Evolutionary conservation across 1,140 invertebrate genomes (phyloP).

Genomic region (Pseudomyrmex pallidus): DNA sequence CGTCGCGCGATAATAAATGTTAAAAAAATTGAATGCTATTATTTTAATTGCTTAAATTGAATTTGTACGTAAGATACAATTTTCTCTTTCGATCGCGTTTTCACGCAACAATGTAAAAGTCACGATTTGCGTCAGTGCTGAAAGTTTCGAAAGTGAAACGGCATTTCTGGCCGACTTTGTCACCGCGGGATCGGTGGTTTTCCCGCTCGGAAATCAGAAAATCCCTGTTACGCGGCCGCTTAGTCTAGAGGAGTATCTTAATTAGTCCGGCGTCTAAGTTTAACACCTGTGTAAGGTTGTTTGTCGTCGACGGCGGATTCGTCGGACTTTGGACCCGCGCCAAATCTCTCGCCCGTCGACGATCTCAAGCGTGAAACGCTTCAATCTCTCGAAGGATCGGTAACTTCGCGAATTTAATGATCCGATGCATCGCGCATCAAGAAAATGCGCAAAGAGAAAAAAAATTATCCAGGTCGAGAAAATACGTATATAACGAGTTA

Average conservation of each 20-base stretch:
- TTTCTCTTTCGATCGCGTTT: too few relatives aligned
- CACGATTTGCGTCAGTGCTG: background rate
- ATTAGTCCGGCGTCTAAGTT: slow-evolving; percentile 76
- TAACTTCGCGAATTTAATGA: slow-evolving; percentile 22
- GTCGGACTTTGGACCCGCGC: slow-evolving; percentile 63
- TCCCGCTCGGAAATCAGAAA: slow-evolving; percentile 55
- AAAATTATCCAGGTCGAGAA: too few relatives aligned
- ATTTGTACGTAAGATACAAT: too few relatives aligned
- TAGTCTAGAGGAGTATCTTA: slow-evolving; percentile 64
- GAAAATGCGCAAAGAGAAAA: too few relatives aligned
- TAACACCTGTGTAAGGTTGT: slow-evolving; percentile 75
- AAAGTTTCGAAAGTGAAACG: background rate
- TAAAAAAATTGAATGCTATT: too few relatives aligned
- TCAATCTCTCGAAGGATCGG: slow-evolving; percentile 49
- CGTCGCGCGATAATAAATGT: too few relatives aligned
- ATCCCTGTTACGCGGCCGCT: slow-evolving; percentile 65
- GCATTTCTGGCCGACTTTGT: background rate
- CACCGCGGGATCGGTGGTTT: slow-evolving; percentile 52
- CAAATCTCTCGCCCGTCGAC: slow-evolving; percentile 53
- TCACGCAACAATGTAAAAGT: background rate
- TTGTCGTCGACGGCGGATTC: slow-evolving; percentile 60
- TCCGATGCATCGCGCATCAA: background rate
- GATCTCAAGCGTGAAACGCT: slow-evolving; percentile 33
- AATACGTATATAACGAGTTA: background rate
- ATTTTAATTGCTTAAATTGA: too few relatives aligned